Evolutionary conservation across 2,113 vertebrate genomes (phyloP), one percentile per base, ranked within the genome.

Genomic region (Atlantisia rogersi): DNA sequence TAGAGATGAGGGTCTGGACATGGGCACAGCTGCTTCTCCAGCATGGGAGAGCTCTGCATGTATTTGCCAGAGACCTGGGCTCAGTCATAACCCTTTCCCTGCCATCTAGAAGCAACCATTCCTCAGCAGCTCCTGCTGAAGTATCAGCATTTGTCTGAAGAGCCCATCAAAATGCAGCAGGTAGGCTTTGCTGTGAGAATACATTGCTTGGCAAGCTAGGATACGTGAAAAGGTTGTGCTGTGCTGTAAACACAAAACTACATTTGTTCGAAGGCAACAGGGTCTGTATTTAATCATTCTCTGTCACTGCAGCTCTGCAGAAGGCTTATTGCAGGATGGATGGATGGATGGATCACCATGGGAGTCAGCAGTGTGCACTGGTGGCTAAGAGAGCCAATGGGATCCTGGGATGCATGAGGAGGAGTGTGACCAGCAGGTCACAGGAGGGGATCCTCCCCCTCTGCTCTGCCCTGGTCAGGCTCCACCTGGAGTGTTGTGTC

Each of bases 181-280:
- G 59, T 18, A 37, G 32, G 18, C 35, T 86, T n/a, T 88, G 79
- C 71, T 77, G 39, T 20, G 39, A 25, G 16, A 82, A 37, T 25
- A 29, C 46, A 48, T 73, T 0, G 2, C 25, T 68, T 1, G 6
- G 55, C 39, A 1, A 1, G n/a, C 70, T 35, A 1, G 3, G 42
- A 12, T 59, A 26, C 0, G 0, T 44, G 79, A 25, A 86, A 73
- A 69, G 59, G 42, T 65, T 84, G 29, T 17, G 32, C 35, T 24
- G 35, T 8, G 48, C 55, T 91, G 40, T 46, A 65, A 77, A 74
- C 73, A 83, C 53, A 62, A 28, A 46, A 13, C 20, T 56, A 12
- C 63, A 19, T 9, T 74, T 80, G 53, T 65, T 58, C 39, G 16
- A 67, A 58, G 91, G 59, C 35, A 73, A 4, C 26, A 48, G 55